Evolutionary conservation across 2,113 vertebrate genomes (phyloP).

Genomic region (Corvus hawaiiensis): DNA sequence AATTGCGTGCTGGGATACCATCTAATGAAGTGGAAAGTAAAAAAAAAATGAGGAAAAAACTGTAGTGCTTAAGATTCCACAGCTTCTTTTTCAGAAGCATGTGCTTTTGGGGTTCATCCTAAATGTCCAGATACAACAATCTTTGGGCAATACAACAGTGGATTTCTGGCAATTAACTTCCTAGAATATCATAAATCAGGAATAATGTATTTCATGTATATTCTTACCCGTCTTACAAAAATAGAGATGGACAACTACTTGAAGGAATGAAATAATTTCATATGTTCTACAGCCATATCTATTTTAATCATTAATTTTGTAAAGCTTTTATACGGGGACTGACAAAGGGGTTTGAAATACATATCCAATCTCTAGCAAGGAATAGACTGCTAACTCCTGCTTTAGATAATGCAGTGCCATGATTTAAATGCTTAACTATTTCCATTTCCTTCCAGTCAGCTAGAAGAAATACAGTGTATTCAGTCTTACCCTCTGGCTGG

Average conservation of each 20-base stretch:
- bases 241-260: background rate
- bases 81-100: background rate
- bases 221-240: background rate
- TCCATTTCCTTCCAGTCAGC: background rate
- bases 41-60: background rate
- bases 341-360: background rate
- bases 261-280: background rate
- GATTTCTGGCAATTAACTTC: background rate
- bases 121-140: background rate
- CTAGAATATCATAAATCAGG: background rate
- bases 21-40: background rate
- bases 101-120: background rate
- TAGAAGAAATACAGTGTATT: background rate
- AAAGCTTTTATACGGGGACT: background rate
- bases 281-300: background rate
- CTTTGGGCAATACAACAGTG: background rate
- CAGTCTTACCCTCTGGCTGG: background rate
- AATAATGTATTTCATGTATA: background rate
- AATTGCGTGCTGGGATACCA: background rate
- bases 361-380: background rate
- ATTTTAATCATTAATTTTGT: background rate
- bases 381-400: background rate
- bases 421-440: background rate
- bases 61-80: background rate
- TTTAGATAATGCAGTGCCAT: background rate